phyloP scores from a whole-genome alignment of 2,113 vertebrate genomes.

The Cyprinodon brontotheroides region DNA sequence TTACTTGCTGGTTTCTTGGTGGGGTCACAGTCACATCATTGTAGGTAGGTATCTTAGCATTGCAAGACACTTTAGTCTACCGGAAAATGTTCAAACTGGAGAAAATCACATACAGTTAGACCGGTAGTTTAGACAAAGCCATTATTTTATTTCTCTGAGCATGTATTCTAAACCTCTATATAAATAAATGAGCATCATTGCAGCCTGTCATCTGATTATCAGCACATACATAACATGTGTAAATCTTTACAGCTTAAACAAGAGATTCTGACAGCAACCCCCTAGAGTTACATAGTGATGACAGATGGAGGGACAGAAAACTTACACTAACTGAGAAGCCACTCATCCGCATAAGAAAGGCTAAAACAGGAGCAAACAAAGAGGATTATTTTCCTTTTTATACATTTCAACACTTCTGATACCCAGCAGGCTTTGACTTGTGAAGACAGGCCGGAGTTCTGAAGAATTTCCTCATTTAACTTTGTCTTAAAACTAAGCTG shows the following conservation, averaged over 20 bases:
- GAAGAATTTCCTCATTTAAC: constrained; percentile 60
- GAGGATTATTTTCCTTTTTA: constrained; percentile 37
- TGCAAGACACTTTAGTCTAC: neutral
- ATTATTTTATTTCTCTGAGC: neutral
- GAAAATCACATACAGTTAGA: neutral
- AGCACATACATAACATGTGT: neutral
- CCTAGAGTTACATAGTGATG: neutral
- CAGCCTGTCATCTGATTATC: neutral
- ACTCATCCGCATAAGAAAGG: constrained; percentile 16
- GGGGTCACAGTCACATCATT: neutral
- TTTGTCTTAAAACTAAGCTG: constrained; percentile 37
- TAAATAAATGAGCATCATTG: neutral
- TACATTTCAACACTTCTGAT: constrained; percentile 29
- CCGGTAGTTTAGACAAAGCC: neutral
- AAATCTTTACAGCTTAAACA: neutral
- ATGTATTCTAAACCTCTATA: neutral
- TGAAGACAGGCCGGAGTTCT: constrained; percentile 47
- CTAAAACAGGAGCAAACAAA: constrained; percentile 31
- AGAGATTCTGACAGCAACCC: neutral
- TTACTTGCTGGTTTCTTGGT: neutral
- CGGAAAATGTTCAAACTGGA: neutral
- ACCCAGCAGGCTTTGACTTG: constrained; percentile 54
- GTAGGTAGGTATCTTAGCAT: neutral
- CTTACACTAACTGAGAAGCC: constrained; percentile 6
- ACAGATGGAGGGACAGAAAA: constrained; percentile 6